Base-by-base conservation (phyloP, 2,888 invertebrate genomes). In the Diarsia brunnea region DNA sequence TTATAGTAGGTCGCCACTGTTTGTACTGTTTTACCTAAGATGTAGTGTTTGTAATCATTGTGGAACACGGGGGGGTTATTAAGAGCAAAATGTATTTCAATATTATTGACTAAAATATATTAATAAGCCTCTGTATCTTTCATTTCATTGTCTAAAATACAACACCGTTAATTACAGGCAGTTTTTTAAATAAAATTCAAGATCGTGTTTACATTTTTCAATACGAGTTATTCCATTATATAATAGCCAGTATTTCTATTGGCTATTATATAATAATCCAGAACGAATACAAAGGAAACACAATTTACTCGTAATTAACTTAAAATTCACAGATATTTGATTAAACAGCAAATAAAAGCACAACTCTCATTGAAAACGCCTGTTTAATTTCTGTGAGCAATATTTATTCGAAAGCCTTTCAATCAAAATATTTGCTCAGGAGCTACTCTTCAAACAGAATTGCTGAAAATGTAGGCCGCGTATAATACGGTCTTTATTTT, bases 381-480 rank as follows among this genome's bases (percentile, higher is more conserved):
- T 85, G 47, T 11, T 7, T 4, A 67, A 65, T 58, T 66, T 75
- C 3, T 51, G 11, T 60, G 55, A 78, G 86, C 84, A 85, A 75
- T 66, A 51, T 72, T 60, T 69, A 70, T 67, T 61, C 47, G 8
- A 24, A 27, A 79, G 10, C 24, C 53, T 66, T 74, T 73, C 14
- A 75, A 73, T 73, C 31, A 45, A 43, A 80, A 64, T 75, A 83
- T 76, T 86, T 67, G 73, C 43, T 55, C 60, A 80, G 77, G 81
- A 73, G 73, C 58, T 69, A 31, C 27, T 58, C 60, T 53, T 14
- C 49, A 67, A 61, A 68, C 27, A 21, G 21, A 79, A 49, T 75
- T 31, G 19, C 24, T 53, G 58, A 60, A 68, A 60, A 51, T 47
- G 38, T 60, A 19, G 31, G 63, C n/a, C n/a, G n/a, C 64, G 53